Base-by-base conservation (phyloP, 1,140 invertebrate species). In the Idris sp. region DNA sequence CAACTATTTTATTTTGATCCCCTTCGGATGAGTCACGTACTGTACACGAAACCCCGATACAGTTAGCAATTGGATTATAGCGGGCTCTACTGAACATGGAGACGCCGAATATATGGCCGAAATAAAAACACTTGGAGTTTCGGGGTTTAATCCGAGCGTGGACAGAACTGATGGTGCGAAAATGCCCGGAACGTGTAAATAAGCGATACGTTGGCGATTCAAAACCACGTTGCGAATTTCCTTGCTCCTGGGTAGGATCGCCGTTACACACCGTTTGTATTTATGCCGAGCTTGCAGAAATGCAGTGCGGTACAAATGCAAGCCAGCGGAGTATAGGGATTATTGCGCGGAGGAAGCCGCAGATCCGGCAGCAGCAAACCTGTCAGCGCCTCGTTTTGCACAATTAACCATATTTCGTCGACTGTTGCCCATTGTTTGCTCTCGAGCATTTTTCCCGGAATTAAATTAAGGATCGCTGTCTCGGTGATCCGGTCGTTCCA, bases 131-230 rank as follows among this genome's bases (percentile, higher is more conserved):
- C 56, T 59, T 49, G 9, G 64, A 68, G 33, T 36, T 38, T 51
- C 36, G 46, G 33, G 28, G 41, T 53, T 65, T 76, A 76, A 76
- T 76, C 65, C 73, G 53, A 16, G n/a, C 44, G 31, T 76, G 65
- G 65, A 76, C 36, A 54, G 31, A 75, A 59, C 56, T 38, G 62
- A 68, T 59, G 51, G 61, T 38, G 54, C 64, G 64, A 75, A 64
- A 75, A 75, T 61, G 58, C 41, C 72, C 46, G 64, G 56, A 69
- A 75, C 72, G 58, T 75, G 64, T 68, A 68, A 74, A 74, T 68
- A 68, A 74, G 64, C 54, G 54, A 62, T 68, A 68, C 43, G 54
- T 43, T n/a, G n/a, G 53, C 61, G 61, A 67, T 74, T 65, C 62
- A 59, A 61, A 74, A 56, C 72, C 72, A 62, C 72, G 46, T 26